phyloP scores from a whole-genome alignment of 2,888 invertebrate genomes.

The Hemistola chrysoprasaria region DNA sequence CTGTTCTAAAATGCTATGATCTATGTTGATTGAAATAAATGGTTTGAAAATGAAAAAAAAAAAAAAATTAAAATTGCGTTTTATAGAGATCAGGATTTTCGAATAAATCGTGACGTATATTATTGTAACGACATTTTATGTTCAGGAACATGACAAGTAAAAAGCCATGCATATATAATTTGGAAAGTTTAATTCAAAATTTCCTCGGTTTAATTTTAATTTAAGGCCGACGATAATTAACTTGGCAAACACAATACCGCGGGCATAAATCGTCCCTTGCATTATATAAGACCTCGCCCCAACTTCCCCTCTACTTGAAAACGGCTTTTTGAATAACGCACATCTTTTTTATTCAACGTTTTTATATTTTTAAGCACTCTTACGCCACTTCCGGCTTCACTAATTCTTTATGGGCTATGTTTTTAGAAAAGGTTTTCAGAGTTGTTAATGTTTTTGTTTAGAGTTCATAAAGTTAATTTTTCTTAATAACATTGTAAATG shows the following conservation, averaged over 20 bases:
- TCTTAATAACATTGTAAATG: too few species aligned
- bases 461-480: too few species aligned
- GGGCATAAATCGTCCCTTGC: slow-evolving; percentile 31
- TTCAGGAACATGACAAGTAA: too few species aligned
- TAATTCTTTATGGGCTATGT: slow-evolving; percentile 21
- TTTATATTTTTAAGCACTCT: slow-evolving; percentile 26
- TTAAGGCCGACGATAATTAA: slow-evolving; percentile 20
- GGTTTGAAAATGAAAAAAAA: too few species aligned
- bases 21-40: too few species aligned
- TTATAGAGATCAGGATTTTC: too few species aligned
- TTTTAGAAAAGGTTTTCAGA: slow-evolving; percentile 17
- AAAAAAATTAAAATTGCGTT: too few species aligned
- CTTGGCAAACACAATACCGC: slow-evolving; percentile 27
- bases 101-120: too few species aligned
- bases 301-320: slow-evolving; percentile 27
- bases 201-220: slow-evolving; percentile 10
- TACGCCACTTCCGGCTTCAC: slow-evolving; percentile 24
- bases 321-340: slow-evolving; percentile 27
- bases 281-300: slow-evolving; percentile 26
- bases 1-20: too few species aligned
- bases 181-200: slow-evolving; percentile 14
- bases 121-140: too few species aligned
- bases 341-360: slow-evolving; percentile 27
- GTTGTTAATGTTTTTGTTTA: background rate
- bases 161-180: background rate